Conservation (phyloP, 2,797 vertebrate genomes). For the Sebastes nivosus region DNA sequence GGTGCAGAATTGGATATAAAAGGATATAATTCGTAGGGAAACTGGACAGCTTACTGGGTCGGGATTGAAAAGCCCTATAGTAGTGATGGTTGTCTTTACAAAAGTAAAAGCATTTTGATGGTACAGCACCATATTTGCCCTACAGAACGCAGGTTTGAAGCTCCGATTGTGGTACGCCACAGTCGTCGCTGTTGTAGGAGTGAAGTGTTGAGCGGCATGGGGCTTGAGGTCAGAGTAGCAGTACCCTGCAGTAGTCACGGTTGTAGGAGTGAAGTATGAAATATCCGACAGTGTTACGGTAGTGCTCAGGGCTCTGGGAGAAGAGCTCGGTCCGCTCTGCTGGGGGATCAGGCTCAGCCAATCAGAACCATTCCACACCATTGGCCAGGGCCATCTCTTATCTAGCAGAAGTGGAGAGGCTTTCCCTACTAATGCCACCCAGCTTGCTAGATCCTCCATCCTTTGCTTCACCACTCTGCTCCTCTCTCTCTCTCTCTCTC, state of each 20-base stretch:
- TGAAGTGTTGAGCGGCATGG: slow-evolving; percentile 16
- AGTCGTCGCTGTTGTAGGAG: slow-evolving; percentile 7
- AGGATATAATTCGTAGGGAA: neutral
- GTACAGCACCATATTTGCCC: neutral
- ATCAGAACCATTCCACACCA: slow-evolving; percentile 82
- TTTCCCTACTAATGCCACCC: slow-evolving; percentile 78
- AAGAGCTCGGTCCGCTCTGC: slow-evolving; percentile 49
- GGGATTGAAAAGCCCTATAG: neutral
- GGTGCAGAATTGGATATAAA: neutral
- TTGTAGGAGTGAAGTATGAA: slow-evolving; percentile 67
- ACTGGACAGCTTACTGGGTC: neutral
- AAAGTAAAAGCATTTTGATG: neutral
- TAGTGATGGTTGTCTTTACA: neutral
- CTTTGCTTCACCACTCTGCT: slow-evolving; percentile 48
- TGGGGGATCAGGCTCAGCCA: slow-evolving; percentile 75
- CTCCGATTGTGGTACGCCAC: neutral
- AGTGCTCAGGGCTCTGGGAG: slow-evolving; percentile 43
- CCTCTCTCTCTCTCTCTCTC: slow-evolving; percentile 2
- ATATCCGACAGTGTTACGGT: slow-evolving; percentile 70
- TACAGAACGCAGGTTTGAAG: neutral
- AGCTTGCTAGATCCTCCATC: slow-evolving; percentile 63
- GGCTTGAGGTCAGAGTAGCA: slow-evolving; percentile 39
- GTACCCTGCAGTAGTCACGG: slow-evolving; percentile 42
- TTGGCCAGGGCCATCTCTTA: slow-evolving; percentile 80
- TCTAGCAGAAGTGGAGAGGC: slow-evolving; percentile 74